Percentiles rank a stretch among this genome's conserved stretches.
Conservation (phyloP, 2,888 invertebrate species). For the Cosmia trapezina region DNA sequence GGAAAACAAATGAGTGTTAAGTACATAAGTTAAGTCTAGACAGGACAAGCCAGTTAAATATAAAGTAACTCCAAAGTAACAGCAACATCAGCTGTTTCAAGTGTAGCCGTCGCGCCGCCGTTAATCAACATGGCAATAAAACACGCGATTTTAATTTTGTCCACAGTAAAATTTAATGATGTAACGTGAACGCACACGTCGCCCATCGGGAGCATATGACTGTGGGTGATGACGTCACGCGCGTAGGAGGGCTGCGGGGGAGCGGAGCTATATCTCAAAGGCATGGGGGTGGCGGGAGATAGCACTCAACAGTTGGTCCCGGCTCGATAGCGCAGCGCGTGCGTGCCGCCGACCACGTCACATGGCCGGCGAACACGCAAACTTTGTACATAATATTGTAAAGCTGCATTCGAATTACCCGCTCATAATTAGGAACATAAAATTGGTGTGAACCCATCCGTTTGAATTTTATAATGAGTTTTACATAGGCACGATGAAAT, state of each 20-base stretch:
- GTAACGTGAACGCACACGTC: conserved; percentile 69
- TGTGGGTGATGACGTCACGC: conserved; percentile 81
- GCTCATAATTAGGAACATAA: conserved; percentile 71
- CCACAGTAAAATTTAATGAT: conserved; percentile 71
- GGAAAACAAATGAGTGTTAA: neutral
- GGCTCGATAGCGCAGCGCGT: conserved; percentile 86
- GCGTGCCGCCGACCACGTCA: conserved; percentile 80
- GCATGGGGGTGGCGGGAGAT: conserved; percentile 67
- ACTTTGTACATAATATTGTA: conserved; percentile 54
- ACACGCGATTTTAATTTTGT: conserved; percentile 68
- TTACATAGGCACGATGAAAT: conserved; percentile 70
- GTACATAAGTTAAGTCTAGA: conserved; percentile 6
- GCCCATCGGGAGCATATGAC: conserved; percentile 70
- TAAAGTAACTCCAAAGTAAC: conserved; percentile 14
- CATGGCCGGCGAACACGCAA: conserved; percentile 74
- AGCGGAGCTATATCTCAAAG: conserved; percentile 67
- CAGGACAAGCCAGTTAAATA: conserved; percentile 7
- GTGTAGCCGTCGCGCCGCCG: conserved; percentile 27
- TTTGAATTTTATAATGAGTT: conserved; percentile 70
- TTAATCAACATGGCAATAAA: conserved; percentile 54
- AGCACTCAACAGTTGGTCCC: conserved; percentile 88
- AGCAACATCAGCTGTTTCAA: conserved; percentile 39
- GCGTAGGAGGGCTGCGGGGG: conserved; percentile 69
- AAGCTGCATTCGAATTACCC: conserved; percentile 57
- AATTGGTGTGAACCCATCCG: conserved; percentile 68